Conservation (phyloP, 2,888 invertebrate genomes). For the Nycteola revayana region DNA sequence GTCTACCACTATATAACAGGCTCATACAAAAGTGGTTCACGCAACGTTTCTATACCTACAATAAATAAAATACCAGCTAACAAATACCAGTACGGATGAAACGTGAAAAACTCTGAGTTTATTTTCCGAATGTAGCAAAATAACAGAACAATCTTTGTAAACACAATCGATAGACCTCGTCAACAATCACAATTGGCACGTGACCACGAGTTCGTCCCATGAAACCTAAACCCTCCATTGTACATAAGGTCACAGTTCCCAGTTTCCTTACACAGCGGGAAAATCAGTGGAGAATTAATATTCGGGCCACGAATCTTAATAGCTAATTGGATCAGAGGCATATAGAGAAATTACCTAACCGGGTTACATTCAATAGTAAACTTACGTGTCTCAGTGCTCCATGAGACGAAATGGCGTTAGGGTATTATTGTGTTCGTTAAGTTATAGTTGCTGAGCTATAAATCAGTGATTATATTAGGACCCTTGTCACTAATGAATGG, state of each 20-base stretch:
- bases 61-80: too few species aligned
- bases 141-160: slow-evolving; percentile 36
- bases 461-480: slow-evolving; percentile 68
- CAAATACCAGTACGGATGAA: too few species aligned
- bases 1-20: too few species aligned
- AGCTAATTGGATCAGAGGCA: slow-evolving; percentile 81
- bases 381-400: slow-evolving; percentile 54
- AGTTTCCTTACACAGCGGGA: slow-evolving; percentile 61
- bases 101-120: neutral
- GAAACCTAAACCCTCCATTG: slow-evolving; percentile 35
- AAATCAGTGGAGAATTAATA: slow-evolving; percentile 72
- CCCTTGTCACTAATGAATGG: slow-evolving; percentile 51
- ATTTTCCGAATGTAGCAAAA: slow-evolving; percentile 30
- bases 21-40: too few species aligned
- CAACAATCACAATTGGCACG: slow-evolving; percentile 32
- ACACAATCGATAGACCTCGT: slow-evolving; percentile 36
- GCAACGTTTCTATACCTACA: too few species aligned
- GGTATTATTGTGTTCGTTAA: slow-evolving; percentile 59
- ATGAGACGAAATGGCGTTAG: slow-evolving; percentile 29
- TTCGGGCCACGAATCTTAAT: slow-evolving; percentile 80
- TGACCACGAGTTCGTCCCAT: slow-evolving; percentile 25
- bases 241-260: slow-evolving; percentile 59
- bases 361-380: slow-evolving; percentile 69
- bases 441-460: slow-evolving; percentile 54
- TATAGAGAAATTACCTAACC: slow-evolving; percentile 79